A percentile compares a stretch with the other conserved stretches of the same genome.
These are phyloP conservation scores for Petrocephalus schoutedeni DNA, from an alignment of 2,797 vertebrate genomes.

Conservation along the genomic window DNA sequence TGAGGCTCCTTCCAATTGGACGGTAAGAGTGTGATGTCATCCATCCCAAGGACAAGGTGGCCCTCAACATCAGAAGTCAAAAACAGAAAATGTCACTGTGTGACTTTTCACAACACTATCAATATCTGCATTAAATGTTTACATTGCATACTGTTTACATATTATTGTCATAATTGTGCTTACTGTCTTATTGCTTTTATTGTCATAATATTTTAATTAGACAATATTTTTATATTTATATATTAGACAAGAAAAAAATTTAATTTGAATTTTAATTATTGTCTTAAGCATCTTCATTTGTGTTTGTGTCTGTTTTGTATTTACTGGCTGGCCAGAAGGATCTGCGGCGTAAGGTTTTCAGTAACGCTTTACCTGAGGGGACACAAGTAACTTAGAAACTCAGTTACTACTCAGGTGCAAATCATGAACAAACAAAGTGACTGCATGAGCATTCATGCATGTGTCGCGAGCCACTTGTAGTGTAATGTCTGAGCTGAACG, in stretches of 20 bases:
- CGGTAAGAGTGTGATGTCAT: not conserved
- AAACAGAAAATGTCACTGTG: not conserved
- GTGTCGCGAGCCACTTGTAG: too few relatives aligned
- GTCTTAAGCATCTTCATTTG: not conserved
- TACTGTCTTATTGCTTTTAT: not conserved
- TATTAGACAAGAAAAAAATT: too few relatives aligned
- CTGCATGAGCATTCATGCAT: too few relatives aligned
- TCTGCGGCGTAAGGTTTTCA: not conserved
- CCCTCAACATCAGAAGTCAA: not conserved
- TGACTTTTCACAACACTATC: not conserved
- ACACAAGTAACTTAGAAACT: not conserved
- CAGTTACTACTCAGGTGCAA: too few relatives aligned
- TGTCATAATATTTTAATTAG: not conserved
- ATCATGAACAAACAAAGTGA: too few relatives aligned
- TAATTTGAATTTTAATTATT: too few relatives aligned
- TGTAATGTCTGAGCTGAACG: too few relatives aligned
- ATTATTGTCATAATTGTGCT: not conserved
- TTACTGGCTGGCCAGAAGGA: not conserved
- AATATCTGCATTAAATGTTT: not conserved
- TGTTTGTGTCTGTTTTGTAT: not conserved
- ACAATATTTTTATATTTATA: too few relatives aligned
- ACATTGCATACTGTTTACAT: not conserved
- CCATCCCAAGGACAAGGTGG: not conserved
- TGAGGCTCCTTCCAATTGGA: not conserved
- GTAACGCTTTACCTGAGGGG: not conserved